phyloP scores from a whole-genome alignment of 1,140 invertebrate species.

The Penaeus chinensis region DNA sequence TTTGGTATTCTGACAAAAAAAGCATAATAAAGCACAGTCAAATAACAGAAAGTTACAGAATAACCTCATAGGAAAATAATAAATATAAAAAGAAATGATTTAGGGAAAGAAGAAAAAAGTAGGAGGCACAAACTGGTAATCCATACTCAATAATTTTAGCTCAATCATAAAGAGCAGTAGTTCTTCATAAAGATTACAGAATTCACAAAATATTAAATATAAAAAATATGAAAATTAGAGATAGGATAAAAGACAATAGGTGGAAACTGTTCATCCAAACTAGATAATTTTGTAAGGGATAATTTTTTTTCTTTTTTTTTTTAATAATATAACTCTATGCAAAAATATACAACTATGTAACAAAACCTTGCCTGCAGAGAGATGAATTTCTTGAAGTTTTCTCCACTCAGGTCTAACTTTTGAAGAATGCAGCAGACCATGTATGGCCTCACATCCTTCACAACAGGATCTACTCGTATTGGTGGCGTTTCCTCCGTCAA shows the following conservation, averaged over 20 bases:
- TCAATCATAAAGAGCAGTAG: too few species aligned
- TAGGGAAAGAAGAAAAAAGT: too few species aligned
- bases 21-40: neutral
- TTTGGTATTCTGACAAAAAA: neutral
- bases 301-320: too few species aligned
- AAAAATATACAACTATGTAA: neutral
- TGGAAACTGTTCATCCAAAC: too few species aligned
- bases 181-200: conserved; percentile 13
- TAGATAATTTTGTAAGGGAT: too few species aligned
- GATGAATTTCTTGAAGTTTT: conserved; percentile 82
- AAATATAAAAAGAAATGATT: too few species aligned
- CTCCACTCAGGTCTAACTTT: conserved; percentile 76
- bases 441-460: conserved; percentile 76
- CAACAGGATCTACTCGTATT: conserved; percentile 73
- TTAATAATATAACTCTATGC: neutral
- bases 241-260: too few species aligned
- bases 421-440: conserved; percentile 80
- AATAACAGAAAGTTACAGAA: conserved; percentile 18
- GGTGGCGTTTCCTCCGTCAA: conserved; percentile 51
- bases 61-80: too few species aligned
- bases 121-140: too few species aligned
- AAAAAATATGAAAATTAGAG: too few species aligned
- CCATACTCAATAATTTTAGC: too few species aligned
- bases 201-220: too few species aligned
- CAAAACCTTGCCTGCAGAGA: conserved; percentile 75